phyloP scores from a whole-genome alignment of 2,888 invertebrate genomes.

The Selenia dentaria region DNA sequence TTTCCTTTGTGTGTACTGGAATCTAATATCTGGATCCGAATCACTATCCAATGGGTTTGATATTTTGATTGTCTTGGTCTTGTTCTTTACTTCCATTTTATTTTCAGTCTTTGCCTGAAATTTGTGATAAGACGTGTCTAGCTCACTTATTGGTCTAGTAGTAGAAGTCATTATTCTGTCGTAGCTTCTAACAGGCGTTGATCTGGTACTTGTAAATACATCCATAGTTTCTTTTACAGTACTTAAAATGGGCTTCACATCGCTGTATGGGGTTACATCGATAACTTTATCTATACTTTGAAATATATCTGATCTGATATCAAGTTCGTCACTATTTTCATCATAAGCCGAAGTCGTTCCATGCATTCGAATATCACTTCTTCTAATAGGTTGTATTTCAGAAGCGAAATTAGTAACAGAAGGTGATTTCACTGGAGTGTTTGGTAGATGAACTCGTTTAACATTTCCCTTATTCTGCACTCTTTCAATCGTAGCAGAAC shows the following conservation, averaged over 20 bases:
- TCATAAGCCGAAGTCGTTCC: neutral
- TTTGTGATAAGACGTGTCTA: neutral
- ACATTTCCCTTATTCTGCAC: slow-evolving; percentile 51
- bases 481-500: slow-evolving; percentile 44
- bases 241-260: slow-evolving; percentile 6
- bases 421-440: slow-evolving; percentile 49
- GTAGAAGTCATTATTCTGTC: slow-evolving; percentile 2
- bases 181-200: neutral
- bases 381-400: slow-evolving; percentile 3
- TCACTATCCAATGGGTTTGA: neutral
- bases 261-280: neutral
- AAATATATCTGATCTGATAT: slow-evolving; percentile 16
- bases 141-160: neutral
- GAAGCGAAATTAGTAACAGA: slow-evolving; percentile 3
- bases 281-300: neutral
- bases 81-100: neutral
- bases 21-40: neutral
- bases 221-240: neutral
- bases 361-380: slow-evolving; percentile 2
- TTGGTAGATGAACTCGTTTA: slow-evolving; percentile 44
- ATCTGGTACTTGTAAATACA: neutral
- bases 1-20: neutral
- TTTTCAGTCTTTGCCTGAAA: neutral
- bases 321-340: slow-evolving; percentile 19
- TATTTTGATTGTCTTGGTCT: neutral